phyloP scores from a whole-genome alignment of 1,140 invertebrate genomes.

The Babylonia areolata region DNA sequence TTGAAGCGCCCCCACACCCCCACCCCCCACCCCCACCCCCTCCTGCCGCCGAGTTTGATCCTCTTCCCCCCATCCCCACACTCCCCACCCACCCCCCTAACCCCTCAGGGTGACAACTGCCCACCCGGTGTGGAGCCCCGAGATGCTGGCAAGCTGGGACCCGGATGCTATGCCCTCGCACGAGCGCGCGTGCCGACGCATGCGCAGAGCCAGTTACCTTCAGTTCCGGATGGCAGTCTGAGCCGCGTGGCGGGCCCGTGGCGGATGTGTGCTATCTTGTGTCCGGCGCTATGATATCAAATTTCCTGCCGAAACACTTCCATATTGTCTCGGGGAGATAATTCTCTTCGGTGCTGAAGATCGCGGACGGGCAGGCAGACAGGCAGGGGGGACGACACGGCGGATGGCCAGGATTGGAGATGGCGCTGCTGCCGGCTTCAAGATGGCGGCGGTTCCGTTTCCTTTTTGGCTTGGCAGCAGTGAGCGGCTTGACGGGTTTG shows the following conservation, averaged over 20 bases:
- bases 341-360: slow-evolving; percentile 3
- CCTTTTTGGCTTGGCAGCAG: no score
- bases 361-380: background rate
- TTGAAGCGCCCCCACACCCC: background rate
- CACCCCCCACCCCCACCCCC: background rate
- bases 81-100: background rate
- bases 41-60: background rate
- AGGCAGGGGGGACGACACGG: no score
- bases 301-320: slow-evolving; percentile 42
- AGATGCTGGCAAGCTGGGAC: background rate
- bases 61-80: background rate
- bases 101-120: slow-evolving; percentile 13
- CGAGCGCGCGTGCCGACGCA: slow-evolving; percentile 40
- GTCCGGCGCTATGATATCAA: slow-evolving; percentile 39
- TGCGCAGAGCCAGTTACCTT: slow-evolving; percentile 36
- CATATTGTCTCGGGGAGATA: slow-evolving; percentile 39
- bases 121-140: background rate
- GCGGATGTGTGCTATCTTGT: slow-evolving; percentile 42
- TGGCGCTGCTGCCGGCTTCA: background rate
- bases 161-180: slow-evolving; percentile 28
- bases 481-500: background rate
- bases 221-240: slow-evolving; percentile 36
- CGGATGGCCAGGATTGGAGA: background rate
- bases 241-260: background rate
- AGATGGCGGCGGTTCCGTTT: slow-evolving; percentile 2